Conservation (phyloP, 1,140 invertebrate genomes). For the Kradibia gibbosae region DNA sequence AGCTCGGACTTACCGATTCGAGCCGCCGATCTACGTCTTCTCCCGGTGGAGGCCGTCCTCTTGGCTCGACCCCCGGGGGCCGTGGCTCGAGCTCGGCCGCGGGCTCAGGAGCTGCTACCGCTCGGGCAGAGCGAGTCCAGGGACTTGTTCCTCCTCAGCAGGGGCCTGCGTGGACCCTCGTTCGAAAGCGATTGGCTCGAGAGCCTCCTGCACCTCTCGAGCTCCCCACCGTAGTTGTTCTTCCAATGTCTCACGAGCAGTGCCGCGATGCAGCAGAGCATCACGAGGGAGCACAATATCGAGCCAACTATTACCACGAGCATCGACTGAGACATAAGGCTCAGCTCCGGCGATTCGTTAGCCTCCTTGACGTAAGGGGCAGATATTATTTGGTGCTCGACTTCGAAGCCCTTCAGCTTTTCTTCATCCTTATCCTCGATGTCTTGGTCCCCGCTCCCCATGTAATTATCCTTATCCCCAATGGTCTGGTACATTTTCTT, state of each 20-base stretch:
- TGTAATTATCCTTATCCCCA: neutral
- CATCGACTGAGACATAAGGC: slow-evolving; percentile 38
- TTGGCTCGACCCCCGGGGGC: too few relatives aligned
- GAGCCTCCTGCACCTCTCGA: slow-evolving; percentile 60
- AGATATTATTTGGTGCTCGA: slow-evolving; percentile 21
- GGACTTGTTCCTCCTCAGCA: slow-evolving; percentile 58
- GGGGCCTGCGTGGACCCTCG: slow-evolving; percentile 58
- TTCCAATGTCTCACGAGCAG: slow-evolving; percentile 59
- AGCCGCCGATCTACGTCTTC: too few relatives aligned
- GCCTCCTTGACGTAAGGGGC: neutral
- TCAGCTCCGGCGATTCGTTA: neutral
- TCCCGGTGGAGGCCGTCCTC: too few relatives aligned
- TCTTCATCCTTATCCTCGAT: neutral
- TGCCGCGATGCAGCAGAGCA: slow-evolving; percentile 61
- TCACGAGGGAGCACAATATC: slow-evolving; percentile 53
- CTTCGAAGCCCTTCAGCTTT: slow-evolving; percentile 26
- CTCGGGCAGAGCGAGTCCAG: slow-evolving; percentile 30
- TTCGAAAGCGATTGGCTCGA: slow-evolving; percentile 46
- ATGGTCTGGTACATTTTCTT: neutral
- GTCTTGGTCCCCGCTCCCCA: neutral
- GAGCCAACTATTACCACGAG: slow-evolving; percentile 54
- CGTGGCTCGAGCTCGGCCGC: too few relatives aligned
- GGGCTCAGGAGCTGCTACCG: slow-evolving; percentile 29
- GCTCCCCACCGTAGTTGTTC: slow-evolving; percentile 55
- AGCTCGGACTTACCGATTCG: too few relatives aligned